Evolutionary conservation across 2,797 vertebrate species (phyloP).

Genomic region (Bradypodion pumilum): DNA sequence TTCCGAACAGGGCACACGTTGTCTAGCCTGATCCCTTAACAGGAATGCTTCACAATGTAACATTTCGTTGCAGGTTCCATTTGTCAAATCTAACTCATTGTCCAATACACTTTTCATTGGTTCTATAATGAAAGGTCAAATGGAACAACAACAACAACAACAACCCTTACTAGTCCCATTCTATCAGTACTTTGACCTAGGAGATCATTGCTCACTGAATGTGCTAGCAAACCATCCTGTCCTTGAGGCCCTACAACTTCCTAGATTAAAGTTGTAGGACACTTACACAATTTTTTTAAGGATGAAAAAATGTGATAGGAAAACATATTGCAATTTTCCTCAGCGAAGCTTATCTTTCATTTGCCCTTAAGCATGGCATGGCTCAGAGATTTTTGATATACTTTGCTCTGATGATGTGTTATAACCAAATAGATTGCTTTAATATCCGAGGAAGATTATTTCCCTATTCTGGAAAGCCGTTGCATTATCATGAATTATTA

Average conservation of each 20-base stretch:
- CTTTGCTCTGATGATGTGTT: conserved; percentile 58
- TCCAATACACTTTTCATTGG: not conserved
- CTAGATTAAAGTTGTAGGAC: conserved; percentile 20
- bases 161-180: no score
- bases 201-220: not conserved
- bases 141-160: not conserved
- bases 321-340: conserved; percentile 43
- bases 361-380: conserved; percentile 50
- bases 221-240: conserved; percentile 8
- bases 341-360: conserved; percentile 57
- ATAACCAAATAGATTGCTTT: conserved; percentile 65
- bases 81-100: not conserved
- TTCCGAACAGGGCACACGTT: no score
- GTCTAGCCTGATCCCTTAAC: not conserved
- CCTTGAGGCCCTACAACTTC: conserved; percentile 8
- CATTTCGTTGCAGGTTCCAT: not conserved
- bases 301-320: conserved; percentile 54
- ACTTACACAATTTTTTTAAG: conserved; percentile 51
- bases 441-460: conserved; percentile 55
- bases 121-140: not conserved
- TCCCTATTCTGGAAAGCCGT: conserved; percentile 52
- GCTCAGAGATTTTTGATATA: conserved; percentile 61
- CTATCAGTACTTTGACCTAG: conserved; percentile 10
- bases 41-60: not conserved
- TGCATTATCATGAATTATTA: conserved; percentile 56